Evolutionary conservation across 2,888 invertebrate genomes (phyloP).

Genomic region (Rhaphigaster nebulosa): DNA sequence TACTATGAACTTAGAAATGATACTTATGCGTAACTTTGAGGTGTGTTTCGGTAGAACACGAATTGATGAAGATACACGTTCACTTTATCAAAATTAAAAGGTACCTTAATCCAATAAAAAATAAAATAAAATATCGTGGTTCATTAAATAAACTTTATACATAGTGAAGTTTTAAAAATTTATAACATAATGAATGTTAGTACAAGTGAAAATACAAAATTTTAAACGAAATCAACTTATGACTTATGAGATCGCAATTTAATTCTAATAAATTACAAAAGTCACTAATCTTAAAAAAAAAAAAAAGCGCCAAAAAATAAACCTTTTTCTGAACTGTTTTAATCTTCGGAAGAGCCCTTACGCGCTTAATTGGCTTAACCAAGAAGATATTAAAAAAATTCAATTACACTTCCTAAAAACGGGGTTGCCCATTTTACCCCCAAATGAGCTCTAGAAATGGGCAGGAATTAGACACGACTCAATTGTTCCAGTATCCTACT

Average conservation of each 20-base stretch:
- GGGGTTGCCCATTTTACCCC: slow-evolving; percentile 4
- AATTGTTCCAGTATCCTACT: not conserved
- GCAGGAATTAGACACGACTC: not conserved
- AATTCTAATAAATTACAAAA: not conserved
- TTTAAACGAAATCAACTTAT: not conserved
- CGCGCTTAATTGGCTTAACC: slow-evolving; percentile 7
- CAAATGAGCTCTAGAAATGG: slow-evolving; percentile 23
- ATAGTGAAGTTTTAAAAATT: no score
- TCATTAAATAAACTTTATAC: no score
- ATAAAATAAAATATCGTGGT: no score
- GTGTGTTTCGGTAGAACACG: no score
- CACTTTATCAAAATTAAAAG: no score
- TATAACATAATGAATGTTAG: not conserved
- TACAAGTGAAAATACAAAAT: not conserved
- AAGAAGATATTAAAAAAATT: slow-evolving; percentile 13
- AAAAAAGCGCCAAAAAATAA: not conserved
- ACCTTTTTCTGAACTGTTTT: slow-evolving; percentile 9
- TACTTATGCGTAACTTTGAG: no score
- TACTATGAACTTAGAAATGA: no score
- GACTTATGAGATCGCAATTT: not conserved
- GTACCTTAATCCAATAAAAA: no score
- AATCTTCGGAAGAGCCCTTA: not conserved
- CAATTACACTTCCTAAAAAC: not conserved
- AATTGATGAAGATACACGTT: no score
- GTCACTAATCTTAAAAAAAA: not conserved